Base-by-base conservation (phyloP, 2,888 invertebrate genomes). In the Syrphus vitripennis region DNA sequence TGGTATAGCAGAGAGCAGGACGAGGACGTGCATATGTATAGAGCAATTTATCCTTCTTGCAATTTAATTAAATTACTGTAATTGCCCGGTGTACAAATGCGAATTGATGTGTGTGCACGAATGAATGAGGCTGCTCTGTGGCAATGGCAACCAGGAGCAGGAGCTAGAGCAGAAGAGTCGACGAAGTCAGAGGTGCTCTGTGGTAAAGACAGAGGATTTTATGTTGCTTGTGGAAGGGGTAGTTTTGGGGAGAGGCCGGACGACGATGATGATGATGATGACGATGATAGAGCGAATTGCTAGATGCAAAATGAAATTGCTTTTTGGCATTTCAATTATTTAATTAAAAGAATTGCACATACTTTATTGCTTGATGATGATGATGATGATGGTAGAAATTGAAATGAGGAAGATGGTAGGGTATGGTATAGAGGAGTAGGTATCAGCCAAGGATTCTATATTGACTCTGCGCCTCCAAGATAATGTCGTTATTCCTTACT, bases 11-110 rank as follows among this genome's bases (percentile, higher is more conserved):
- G n/a, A n/a, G n/a, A n/a, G 31, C 14, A 45, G 63, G 42, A 63
- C 42, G 65, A 67, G 34, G 42, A 75, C 69, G 42, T 82, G 82
- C 77, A 78, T 82, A 57, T 86, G 86, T 86, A 75, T 86, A 24
- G 86, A 82, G 86, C 86, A 86, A 86, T 86, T 86, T 86, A 87
- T 87, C 83, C 87, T 83, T 83, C 87, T 87, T 87, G 82, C 87
- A 87, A 87, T 87, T 87, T 87, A 87, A 87, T 87, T 87, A 87
- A 87, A 87, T 87, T 87, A 87, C 87, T 83, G 87, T 87, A 87
- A 87, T 87, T 87, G 87, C 87, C 87, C 87, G 87, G 87, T 87
- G 87, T 83, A 82, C 87, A 83, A 83, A 83, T 87, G 87, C 87
- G 87, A 87, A 87, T 83, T 87, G 87, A 87, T 87, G 83, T 87